Conservation (phyloP, 2,113 vertebrate species). For the Odobenus rosmarus region DNA sequence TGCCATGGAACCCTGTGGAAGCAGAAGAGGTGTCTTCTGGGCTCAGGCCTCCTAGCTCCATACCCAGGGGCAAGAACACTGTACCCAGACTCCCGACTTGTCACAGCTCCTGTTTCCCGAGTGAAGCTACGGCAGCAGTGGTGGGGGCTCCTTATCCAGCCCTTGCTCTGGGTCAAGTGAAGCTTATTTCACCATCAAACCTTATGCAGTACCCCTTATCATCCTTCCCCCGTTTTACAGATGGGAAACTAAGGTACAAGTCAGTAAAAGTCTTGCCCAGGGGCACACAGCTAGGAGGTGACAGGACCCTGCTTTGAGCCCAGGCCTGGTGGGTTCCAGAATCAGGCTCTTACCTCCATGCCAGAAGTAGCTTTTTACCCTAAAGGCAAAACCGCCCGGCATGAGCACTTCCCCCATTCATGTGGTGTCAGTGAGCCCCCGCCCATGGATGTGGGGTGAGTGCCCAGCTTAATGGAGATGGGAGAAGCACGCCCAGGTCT, state of each 20-base stretch:
- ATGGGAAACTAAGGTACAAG: accelerated
- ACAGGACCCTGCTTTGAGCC: background rate
- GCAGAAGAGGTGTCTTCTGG: background rate
- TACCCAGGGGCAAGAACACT: accelerated
- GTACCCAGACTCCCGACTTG: background rate
- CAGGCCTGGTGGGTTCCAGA: background rate
- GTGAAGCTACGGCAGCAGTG: background rate
- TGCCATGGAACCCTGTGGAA: background rate
- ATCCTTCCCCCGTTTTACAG: background rate
- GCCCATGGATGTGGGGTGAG: accelerated
- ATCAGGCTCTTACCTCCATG: background rate
- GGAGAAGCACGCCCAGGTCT: background rate
- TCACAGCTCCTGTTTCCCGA: background rate
- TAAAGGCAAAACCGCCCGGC: accelerated
- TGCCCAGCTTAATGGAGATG: accelerated
- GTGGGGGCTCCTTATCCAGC: background rate
- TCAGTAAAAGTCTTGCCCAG: background rate
- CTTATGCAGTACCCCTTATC: background rate
- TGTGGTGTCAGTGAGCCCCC: background rate
- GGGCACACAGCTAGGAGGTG: background rate
- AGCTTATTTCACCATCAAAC: background rate
- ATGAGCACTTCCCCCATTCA: accelerated
- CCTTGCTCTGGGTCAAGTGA: background rate
- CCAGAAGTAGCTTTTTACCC: background rate
- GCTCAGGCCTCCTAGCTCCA: background rate